Percentiles rank a stretch among this genome's conserved stretches.
Conservation (phyloP, 2,113 vertebrate species). For the Rhipidura dahli region DNA sequence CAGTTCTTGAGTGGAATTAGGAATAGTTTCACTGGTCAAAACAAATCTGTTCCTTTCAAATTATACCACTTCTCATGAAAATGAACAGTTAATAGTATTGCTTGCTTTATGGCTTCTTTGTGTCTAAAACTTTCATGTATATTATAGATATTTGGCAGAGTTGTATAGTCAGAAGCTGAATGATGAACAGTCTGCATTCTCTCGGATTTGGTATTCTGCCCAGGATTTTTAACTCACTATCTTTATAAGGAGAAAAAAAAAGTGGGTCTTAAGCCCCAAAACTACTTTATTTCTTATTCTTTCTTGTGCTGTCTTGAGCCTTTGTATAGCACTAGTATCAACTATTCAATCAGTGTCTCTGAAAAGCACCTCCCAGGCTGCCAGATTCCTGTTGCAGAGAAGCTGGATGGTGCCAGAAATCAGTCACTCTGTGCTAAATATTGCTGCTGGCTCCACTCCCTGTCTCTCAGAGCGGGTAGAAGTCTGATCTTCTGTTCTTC, state of each 20-base stretch:
- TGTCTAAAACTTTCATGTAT: not conserved
- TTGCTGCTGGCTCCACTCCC: constrained; percentile 39
- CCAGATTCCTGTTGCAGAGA: constrained; percentile 24
- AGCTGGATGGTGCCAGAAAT: constrained; percentile 43
- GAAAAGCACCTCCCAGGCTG: constrained; percentile 31
- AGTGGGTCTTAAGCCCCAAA: not conserved
- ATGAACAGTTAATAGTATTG: not conserved
- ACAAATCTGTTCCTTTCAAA: not conserved
- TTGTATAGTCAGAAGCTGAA: not conserved
- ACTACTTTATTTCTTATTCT: not conserved
- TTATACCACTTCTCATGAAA: not conserved
- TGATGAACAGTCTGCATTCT: not conserved
- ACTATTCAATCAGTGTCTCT: constrained; percentile 13
- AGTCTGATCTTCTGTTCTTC: constrained; percentile 31
- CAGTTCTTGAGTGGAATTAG: not conserved
- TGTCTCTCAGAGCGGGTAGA: constrained; percentile 27
- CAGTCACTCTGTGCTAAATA: constrained; percentile 53
- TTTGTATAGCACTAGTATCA: constrained; percentile 8
- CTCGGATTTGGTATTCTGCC: not conserved
- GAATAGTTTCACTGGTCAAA: not conserved
- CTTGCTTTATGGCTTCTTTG: not conserved
- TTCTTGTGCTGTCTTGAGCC: not conserved
- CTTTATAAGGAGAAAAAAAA: not conserved
- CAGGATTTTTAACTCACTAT: not conserved
- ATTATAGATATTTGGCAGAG: not conserved